Base-by-base conservation (phyloP, 2,888 invertebrate species). In the Phalera bucephala region DNA sequence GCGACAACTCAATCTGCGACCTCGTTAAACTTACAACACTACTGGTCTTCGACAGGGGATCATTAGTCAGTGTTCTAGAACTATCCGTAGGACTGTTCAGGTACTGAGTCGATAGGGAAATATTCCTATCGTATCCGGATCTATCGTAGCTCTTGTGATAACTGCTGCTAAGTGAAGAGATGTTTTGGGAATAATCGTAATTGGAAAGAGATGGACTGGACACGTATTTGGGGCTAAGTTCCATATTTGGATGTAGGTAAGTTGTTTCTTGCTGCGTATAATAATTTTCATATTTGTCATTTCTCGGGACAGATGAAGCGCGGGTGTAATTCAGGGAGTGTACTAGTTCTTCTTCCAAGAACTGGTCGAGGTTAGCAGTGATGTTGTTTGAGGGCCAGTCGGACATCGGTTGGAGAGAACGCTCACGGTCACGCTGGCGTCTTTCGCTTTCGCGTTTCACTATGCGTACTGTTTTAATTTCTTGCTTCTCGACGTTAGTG, bases 381-480 rank as follows among this genome's bases (percentile, higher is more conserved):
- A 86, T 72, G 33, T 78, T 81, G 47, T 74, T 81, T 3, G 71
- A 59, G 0, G 85, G 73, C 89, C 89, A 90, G 39, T 90, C 90
- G 0, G 83, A 71, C 73, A 89, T 80, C 0, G 90, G 90, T 45
- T 90, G 90, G 0, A 90, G 62, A 0, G 90, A 90, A 29, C 95
- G 93, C 61, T 96, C 96, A 29, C 95, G 90, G 62, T 96, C 96
- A 30, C 95, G 90, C 68, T 96, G 96, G 0, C 97, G 91, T 33
- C 96, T 92, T 74, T 97, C 97, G 12, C 96, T 96, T 73, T 97
- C 97, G 8, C 97, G 91, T 82, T 98, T 98, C 0, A 98, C 97
- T 63, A 97, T 97, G 40, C 97, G 92, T 10, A 98, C 97, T 0
- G 97, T 97, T 91, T 97, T 96, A 40, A 96, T 96, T 82, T 97